These are phyloP conservation scores for Neoarius graeffei DNA, from an alignment of 2,113 vertebrate species.

Conservation along the genomic window DNA sequence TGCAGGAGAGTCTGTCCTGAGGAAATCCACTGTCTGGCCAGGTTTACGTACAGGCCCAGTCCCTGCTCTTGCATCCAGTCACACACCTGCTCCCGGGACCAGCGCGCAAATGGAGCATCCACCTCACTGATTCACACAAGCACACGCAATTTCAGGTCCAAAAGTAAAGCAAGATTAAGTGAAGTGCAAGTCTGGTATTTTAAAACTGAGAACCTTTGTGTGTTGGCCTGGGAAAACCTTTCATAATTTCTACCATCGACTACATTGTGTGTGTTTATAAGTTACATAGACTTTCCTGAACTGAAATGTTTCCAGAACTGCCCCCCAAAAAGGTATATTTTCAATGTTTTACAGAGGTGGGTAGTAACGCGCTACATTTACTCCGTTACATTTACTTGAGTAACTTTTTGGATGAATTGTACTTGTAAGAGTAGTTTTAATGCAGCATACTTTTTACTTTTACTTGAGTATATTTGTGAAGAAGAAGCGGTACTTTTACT, in stretches of 20 bases:
- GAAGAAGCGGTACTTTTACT: no score
- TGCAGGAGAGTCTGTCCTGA: conserved; percentile 95
- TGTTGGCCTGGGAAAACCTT: neutral
- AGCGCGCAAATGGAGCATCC: conserved; percentile 94
- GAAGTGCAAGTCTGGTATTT: neutral
- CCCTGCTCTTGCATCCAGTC: conserved; percentile 94
- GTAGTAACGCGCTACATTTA: no score
- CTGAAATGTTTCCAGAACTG: neutral
- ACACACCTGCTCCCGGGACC: conserved; percentile 95
- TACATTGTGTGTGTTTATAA: neutral
- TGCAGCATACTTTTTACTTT: no score
- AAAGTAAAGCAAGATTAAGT: neutral
- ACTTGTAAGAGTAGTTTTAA: no score
- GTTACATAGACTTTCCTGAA: neutral
- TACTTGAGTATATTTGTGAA: no score
- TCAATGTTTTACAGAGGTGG: neutral
- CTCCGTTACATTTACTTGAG: no score
- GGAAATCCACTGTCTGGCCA: conserved; percentile 87
- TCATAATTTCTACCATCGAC: neutral
- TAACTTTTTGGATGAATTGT: no score
- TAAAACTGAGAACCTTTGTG: neutral
- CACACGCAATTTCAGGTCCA: neutral
- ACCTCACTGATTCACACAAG: conserved; percentile 77
- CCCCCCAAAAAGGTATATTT: neutral
- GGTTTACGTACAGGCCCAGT: conserved; percentile 84